These are phyloP conservation scores for Oophaga pumilio DNA, from an alignment of 2,113 vertebrate genomes.

Conservation along the genomic window DNA sequence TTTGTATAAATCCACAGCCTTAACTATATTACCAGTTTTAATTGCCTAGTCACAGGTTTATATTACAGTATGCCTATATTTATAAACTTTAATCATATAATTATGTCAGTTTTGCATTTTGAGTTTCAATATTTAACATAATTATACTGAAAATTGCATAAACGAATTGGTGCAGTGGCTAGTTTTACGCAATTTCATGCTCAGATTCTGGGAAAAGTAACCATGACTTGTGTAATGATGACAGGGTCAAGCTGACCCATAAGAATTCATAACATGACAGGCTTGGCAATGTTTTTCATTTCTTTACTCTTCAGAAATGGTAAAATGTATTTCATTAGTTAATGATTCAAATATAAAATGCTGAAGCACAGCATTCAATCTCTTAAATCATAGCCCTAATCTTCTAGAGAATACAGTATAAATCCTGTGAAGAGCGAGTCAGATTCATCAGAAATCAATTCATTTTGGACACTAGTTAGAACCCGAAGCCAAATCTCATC, in stretches of 20 bases:
- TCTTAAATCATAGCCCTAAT: constrained; percentile 34
- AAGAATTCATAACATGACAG: constrained; percentile 7
- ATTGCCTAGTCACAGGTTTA: constrained; percentile 5
- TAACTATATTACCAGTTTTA: not conserved
- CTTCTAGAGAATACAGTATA: constrained; percentile 52
- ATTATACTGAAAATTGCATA: not conserved
- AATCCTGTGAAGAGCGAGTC: constrained; percentile 58
- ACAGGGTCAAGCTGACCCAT: not conserved
- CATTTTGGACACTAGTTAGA: constrained; percentile 47
- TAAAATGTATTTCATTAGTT: constrained; percentile 4
- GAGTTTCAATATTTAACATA: not conserved
- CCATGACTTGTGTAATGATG: constrained; percentile 14
- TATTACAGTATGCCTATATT: not conserved
- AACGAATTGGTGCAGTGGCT: not conserved
- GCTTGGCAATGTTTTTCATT: not conserved
- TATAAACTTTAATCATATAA: not conserved
- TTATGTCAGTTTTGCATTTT: not conserved
- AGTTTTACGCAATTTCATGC: not conserved
- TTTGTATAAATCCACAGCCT: not conserved
- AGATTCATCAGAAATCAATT: constrained; percentile 58
- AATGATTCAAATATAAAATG: constrained; percentile 5
- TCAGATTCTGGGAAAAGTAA: not conserved
- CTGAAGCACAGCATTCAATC: not conserved
- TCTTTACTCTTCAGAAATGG: not conserved
- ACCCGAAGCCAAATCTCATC: constrained; percentile 60